Base-by-base conservation (phyloP, 2,113 vertebrate species). In the Psilopogon haemacephalus region DNA sequence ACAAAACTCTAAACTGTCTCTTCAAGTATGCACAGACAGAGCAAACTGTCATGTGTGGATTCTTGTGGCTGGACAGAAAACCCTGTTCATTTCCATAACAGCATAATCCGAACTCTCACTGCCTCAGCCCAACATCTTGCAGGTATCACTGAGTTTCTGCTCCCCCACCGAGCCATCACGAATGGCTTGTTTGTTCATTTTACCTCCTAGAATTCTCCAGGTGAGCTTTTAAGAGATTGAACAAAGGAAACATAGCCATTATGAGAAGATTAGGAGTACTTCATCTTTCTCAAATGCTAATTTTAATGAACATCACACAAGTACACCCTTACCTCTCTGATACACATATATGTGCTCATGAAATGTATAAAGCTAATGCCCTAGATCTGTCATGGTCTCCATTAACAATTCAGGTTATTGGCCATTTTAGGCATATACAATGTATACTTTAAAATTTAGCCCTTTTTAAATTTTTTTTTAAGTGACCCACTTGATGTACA, bases 401-500 rank as follows among this genome's bases (percentile, higher is more conserved):
- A 46, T 70, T 52, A 93, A 76, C 85, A 87, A 94, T 74, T 89
- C 60, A 56, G 11, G 65, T 76, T 73, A 79, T 11, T 87, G 84
- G 52, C 23, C 84, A 80, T 72, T 82, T 82, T 68, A 83, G 18
- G 15, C 46, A 77, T 73, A 46, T 15, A 55, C 6, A 75, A 76
- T 4, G 9, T 50, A 63, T 15, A 13, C 33, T 79, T 92, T 38
- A 82, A 86, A 86, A 84, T 27, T 40, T 1, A 54, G 56, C 11
- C 20, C 13, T 28, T 30, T 30, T 32, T 64, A n/a, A n/a, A n/a
- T 62, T 32, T 27, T 35, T 54, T 11, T 44, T 37, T 24, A 7
- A 55, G 54, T 70, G 55, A 88, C 44, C 55, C 33, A 59, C 5
- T 76, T 56, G 44, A 9, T 58, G 1, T 50, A 27, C 59, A 33